These are phyloP conservation scores for Protosalanx chinensis DNA, from an alignment of 2,797 vertebrate genomes.

Conservation along the genomic window DNA sequence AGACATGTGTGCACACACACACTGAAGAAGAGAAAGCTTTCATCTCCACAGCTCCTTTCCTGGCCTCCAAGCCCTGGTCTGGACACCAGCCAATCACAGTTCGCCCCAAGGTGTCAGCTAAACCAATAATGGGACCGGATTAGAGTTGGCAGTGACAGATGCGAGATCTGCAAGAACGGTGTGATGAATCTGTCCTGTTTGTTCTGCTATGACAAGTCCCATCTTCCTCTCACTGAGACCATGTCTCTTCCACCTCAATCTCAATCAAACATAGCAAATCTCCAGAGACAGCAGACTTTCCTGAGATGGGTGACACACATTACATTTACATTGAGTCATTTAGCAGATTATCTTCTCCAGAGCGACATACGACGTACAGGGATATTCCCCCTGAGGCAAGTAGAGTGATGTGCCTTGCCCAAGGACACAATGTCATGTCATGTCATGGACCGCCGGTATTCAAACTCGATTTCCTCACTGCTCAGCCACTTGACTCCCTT, in stretches of 20 bases:
- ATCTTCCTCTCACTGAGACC: neutral
- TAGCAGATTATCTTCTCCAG: too few species aligned
- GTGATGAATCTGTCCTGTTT: neutral
- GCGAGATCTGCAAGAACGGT: neutral
- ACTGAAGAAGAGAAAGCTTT: too few species aligned
- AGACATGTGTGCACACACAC: conserved; percentile 3
- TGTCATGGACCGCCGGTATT: too few species aligned
- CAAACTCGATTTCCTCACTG: too few species aligned
- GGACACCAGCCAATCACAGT: neutral
- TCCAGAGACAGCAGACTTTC: too few species aligned
- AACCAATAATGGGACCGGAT: neutral
- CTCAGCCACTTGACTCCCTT: too few species aligned
- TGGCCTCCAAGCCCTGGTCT: neutral
- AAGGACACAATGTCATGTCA: too few species aligned
- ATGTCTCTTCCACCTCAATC: neutral
- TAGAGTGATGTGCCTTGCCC: too few species aligned
- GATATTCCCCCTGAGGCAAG: too few species aligned
- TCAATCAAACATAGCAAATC: neutral
- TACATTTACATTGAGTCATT: too few species aligned
- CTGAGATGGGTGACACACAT: too few species aligned
- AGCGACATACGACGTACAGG: too few species aligned
- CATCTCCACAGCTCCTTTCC: neutral
- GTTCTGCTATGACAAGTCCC: neutral
- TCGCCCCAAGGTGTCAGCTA: neutral
- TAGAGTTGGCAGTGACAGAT: neutral